Evolutionary conservation across 2,888 invertebrate species (phyloP), one percentile per base, ranked within the genome.

Genomic region (Entomobrya proxima): DNA sequence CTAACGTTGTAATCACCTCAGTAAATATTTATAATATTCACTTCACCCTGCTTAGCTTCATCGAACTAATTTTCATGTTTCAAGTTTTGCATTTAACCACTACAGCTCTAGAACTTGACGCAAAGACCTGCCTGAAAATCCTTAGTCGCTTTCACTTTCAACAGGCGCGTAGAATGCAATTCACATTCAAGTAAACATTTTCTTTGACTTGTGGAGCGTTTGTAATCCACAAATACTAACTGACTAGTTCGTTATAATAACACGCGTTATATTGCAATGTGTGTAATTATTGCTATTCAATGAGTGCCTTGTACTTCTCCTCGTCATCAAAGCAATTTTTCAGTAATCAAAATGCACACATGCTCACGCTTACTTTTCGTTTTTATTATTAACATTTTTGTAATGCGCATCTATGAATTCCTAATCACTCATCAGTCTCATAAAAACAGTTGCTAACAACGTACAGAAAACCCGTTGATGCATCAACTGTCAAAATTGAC

Each of bases 401-500:
- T 44, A 72, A 64, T 64, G 24, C 64, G 9, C 72, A 55, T 40
- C 32, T n/a, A 75, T 75, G 44, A 37, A 82, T 40, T 75, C 35
- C 55, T 37, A 82, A 64, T 83, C 83, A 83, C 76, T 83, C 83
- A 83, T 76, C 83, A 67, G 30, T 21, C 75, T 55, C 76, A 75
- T 83, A 76, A 83, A 83, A 76, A 64, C 35, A 35, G 69, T 44
- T 61, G 18, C 44, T 44, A 72, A 24, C 69, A 72, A 75, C 61
- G 32, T 55, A 64, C 2, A 52, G 52, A 67, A 69, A 83, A 82
- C 27, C 64, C 83, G 61, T 83, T 76, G 83, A 83, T 83, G 83
- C 83, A 67, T 83, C 83, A 83, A 83, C 83, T 83, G 83, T 83
- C 83, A 76, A 67, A 76, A 67, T 52, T 72, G 75, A 35, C 52